phyloP scores from a whole-genome alignment of 2,888 invertebrate species.

The Ichneumoninae sp. region DNA sequence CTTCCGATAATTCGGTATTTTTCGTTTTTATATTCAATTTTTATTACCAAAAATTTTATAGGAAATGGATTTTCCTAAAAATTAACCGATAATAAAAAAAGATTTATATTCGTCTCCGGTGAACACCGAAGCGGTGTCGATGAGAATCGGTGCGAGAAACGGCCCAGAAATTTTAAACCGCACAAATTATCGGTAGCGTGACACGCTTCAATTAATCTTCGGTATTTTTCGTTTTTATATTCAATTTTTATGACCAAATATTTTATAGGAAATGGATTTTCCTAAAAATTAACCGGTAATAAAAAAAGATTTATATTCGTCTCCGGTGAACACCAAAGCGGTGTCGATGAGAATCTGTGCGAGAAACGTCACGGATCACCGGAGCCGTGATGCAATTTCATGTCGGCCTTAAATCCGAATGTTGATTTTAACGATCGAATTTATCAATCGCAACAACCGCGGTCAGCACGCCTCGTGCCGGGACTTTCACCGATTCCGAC shows the following conservation, averaged over 20 bases:
- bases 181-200: conserved; percentile 10
- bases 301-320: not conserved
- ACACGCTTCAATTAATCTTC: conserved; percentile 6
- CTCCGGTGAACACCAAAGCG: not conserved
- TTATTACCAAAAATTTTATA: not conserved
- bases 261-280: not conserved
- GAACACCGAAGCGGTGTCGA: not conserved
- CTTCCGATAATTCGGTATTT: not conserved
- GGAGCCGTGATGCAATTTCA: conserved; percentile 43
- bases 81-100: not conserved
- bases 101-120: no score
- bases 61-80: not conserved
- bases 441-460: conserved; percentile 55
- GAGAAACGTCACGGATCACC: not conserved
- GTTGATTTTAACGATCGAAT: conserved; percentile 79
- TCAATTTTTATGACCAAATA: not conserved
- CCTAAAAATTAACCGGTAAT: not conserved
- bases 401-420: conserved; percentile 70
- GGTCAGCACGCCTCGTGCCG: conserved; percentile 46
- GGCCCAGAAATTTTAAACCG: conserved; percentile 17
- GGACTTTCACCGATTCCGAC: conserved; percentile 78
- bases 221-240: not conserved
- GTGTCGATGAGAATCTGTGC: not conserved
- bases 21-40: not conserved
- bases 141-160: not conserved